A percentile compares a stretch with the other conserved stretches of the same genome.
phyloP scores from a whole-genome alignment of 2,888 invertebrate species.

The Sepiola atlantica region DNA sequence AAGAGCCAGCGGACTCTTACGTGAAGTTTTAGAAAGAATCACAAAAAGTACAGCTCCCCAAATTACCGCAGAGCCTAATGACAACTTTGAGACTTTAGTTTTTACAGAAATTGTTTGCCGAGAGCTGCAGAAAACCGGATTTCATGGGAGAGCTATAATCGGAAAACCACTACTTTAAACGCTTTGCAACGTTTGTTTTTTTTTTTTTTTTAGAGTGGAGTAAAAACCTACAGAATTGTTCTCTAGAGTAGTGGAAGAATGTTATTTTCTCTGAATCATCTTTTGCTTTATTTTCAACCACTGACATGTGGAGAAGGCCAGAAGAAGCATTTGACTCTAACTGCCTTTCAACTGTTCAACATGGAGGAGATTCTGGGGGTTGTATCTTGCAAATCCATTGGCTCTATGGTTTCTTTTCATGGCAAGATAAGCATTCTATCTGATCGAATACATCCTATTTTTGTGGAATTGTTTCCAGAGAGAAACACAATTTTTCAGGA shows the following conservation, averaged over 20 bases:
- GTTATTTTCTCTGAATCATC: too few species aligned
- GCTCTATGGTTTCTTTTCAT: not conserved
- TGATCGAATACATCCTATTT: not conserved
- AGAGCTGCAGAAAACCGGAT: not conserved
- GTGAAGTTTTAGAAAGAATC: too few species aligned
- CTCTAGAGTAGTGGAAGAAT: too few species aligned
- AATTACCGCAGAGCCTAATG: not conserved
- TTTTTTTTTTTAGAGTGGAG: conserved; percentile 32
- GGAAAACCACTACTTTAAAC: not conserved
- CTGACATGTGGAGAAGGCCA: not conserved
- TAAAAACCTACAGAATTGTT: not conserved
- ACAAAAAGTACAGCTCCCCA: too few species aligned
- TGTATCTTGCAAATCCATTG: not conserved
- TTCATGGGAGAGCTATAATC: not conserved
- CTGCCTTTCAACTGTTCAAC: not conserved
- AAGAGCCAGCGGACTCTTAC: too few species aligned
- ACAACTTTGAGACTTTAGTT: not conserved
- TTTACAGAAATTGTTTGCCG: not conserved
- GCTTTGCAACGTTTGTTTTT: too few species aligned
- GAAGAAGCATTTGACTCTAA: not conserved
- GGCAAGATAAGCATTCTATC: not conserved
- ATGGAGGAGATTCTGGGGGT: not conserved
- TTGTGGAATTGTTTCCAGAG: not conserved
- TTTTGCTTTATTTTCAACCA: too few species aligned
- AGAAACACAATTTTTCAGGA: too few species aligned